Evolutionary conservation across 2,113 vertebrate genomes (phyloP).

Genomic region (Papio anubis): DNA sequence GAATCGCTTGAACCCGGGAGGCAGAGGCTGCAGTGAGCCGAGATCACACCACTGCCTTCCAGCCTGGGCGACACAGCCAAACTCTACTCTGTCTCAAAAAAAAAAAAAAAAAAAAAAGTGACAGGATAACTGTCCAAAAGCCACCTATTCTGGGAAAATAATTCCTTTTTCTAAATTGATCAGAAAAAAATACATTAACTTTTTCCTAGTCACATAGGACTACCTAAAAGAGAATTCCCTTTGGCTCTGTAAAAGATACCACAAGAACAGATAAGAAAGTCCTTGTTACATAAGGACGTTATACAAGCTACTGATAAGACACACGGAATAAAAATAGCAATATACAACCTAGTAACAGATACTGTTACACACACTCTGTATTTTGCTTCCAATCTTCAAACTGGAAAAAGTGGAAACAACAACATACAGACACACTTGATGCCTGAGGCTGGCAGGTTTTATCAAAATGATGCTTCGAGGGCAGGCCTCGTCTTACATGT

Average conservation of each 20-base stretch:
- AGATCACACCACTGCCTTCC: neutral
- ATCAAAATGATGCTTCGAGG: neutral
- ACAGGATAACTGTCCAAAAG: slow-evolving; percentile 6
- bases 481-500: neutral
- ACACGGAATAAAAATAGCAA: slow-evolving; percentile 29
- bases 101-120: neutral
- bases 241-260: neutral
- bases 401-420: neutral
- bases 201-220: neutral
- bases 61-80: neutral
- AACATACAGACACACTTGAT: neutral
- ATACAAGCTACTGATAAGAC: neutral
- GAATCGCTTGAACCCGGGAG: neutral
- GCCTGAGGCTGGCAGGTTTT: neutral
- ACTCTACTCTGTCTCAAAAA: too few species aligned
- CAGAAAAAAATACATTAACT: neutral
- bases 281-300: neutral
- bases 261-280: slow-evolving; percentile 19
- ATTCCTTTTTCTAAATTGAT: slow-evolving; percentile 15
- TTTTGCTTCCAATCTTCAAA: slow-evolving; percentile 28
- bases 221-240: neutral
- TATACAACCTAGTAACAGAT: neutral
- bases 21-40: neutral
- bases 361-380: neutral
- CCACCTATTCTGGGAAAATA: neutral